Conservation (phyloP, 2,113 vertebrate species). For the Puntigrus tetrazona region DNA sequence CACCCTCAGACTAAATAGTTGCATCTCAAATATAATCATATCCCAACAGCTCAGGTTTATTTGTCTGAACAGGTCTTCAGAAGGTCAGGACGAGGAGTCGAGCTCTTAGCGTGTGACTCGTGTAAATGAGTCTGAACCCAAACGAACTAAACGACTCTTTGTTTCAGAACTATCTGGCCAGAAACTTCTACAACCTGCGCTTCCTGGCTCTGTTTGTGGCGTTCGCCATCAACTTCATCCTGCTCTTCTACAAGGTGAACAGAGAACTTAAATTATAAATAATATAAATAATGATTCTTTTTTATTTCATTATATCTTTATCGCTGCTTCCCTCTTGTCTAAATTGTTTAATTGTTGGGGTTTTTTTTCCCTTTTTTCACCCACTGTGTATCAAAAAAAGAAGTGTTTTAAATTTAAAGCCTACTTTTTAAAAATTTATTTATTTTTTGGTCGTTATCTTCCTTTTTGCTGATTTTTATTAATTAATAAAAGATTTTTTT, state of each 20-base stretch:
- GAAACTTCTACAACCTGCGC: conserved; percentile 98
- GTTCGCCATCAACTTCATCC: conserved; percentile 98
- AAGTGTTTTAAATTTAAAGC: too few species aligned
- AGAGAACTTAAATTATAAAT: too few species aligned
- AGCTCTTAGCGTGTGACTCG: background rate
- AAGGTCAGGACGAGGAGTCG: background rate
- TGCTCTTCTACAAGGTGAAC: conserved; percentile 97
- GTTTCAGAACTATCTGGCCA: conserved; percentile 91
- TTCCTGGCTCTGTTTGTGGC: conserved; percentile 96
- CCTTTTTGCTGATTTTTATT: background rate
- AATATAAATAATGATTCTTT: too few species aligned
- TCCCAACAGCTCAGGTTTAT: background rate
- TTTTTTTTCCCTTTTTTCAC: background rate
- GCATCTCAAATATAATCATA: too few species aligned
- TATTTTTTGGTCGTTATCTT: too few species aligned
- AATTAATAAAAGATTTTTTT: too few species aligned
- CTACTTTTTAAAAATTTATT: too few species aligned
- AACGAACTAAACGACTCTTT: background rate
- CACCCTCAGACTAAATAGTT: too few species aligned
- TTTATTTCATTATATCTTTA: too few species aligned
- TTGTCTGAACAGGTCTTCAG: background rate
- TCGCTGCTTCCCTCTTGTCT: too few species aligned
- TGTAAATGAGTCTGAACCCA: too few species aligned
- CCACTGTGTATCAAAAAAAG: too few species aligned
- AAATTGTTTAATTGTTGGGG: background rate